These are phyloP conservation scores for Nephrotoma appendiculata DNA, from an alignment of 2,888 invertebrate species.

Conservation along the genomic window DNA sequence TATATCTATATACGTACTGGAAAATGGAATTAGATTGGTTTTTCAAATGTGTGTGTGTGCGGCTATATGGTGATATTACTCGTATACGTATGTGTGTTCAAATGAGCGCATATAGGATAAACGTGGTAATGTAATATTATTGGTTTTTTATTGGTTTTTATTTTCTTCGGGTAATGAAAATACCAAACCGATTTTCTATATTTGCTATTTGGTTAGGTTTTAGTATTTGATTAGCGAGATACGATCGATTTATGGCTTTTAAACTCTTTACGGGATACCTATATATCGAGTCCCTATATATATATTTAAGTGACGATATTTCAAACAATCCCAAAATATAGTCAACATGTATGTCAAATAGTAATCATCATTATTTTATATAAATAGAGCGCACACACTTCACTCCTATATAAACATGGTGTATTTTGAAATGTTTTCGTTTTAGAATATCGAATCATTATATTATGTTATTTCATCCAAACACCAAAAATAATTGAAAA, in stretches of 20 bases:
- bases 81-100: background rate
- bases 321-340: background rate
- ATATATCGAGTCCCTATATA: background rate
- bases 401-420: background rate
- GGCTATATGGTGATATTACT: no score
- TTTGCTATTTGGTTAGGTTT: background rate
- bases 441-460: background rate
- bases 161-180: background rate
- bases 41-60: background rate
- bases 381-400: background rate
- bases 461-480: background rate
- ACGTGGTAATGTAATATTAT: background rate
- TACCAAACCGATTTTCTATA: background rate
- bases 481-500: background rate
- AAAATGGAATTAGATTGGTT: background rate
- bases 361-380: background rate
- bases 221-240: background rate
- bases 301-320: no score
- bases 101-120: background rate
- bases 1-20: background rate
- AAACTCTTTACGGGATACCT: background rate
- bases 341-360: background rate
- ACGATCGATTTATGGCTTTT: background rate
- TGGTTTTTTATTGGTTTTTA: background rate
- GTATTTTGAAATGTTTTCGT: background rate